These are phyloP conservation scores for Venturia canescens DNA, from an alignment of 1,140 invertebrate species.

Conservation along the genomic window DNA sequence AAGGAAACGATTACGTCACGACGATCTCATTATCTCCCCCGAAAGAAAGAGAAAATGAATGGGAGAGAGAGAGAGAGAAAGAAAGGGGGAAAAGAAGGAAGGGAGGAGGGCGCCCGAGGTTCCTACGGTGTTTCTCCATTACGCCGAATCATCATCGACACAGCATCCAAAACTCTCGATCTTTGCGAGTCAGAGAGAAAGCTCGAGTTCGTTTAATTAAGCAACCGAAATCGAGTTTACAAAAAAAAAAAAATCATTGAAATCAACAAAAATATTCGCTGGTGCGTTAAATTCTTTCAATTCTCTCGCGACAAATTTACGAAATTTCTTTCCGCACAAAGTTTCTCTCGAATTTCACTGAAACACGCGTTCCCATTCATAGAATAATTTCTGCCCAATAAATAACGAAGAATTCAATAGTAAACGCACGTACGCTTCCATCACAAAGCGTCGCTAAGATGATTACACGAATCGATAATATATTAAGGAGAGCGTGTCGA, in stretches of 20 bases:
- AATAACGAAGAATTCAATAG: too few relatives aligned
- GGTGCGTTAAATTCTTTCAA: too few relatives aligned
- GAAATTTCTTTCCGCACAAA: too few relatives aligned
- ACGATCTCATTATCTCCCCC: constrained; percentile 71
- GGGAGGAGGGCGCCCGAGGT: constrained; percentile 62
- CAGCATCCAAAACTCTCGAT: constrained; percentile 42
- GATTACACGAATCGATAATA: not conserved
- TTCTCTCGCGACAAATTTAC: too few relatives aligned
- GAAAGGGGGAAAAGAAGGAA: not conserved
- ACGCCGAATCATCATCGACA: constrained; percentile 69
- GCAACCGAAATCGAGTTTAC: too few relatives aligned
- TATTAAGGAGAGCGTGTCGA: constrained; percentile 22
- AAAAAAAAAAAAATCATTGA: not conserved
- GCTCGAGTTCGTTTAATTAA: not conserved
- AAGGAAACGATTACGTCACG: constrained; percentile 74
- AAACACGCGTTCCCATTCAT: too few relatives aligned
- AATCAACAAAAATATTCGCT: too few relatives aligned
- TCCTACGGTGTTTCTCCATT: constrained; percentile 72
- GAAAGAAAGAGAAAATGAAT: not conserved
- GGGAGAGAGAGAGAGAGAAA: not conserved
- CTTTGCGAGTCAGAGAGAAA: constrained; percentile 55
- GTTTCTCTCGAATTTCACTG: too few relatives aligned
- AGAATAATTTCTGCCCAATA: too few relatives aligned
- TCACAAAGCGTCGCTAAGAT: not conserved
- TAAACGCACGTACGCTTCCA: too few relatives aligned